A percentile compares a stretch with the other conserved stretches of the same genome.
Conservation (phyloP, 2,797 vertebrate species). For the Liparis tanakae region DNA sequence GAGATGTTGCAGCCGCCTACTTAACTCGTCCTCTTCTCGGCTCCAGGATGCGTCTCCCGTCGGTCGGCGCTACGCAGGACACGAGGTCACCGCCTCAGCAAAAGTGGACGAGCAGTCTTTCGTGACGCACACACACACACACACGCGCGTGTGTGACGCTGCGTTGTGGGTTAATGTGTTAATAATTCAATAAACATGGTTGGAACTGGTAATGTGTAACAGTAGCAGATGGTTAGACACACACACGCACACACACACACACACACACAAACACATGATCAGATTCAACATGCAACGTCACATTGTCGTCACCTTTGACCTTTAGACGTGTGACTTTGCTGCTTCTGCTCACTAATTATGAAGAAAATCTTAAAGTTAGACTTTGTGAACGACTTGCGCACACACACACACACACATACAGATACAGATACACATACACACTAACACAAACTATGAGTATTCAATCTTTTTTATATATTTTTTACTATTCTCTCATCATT, state of each 20-base stretch:
- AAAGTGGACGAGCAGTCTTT: constrained; percentile 15
- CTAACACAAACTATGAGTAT: neutral
- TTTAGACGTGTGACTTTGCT: constrained; percentile 17
- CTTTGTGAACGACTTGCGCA: neutral
- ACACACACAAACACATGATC: neutral
- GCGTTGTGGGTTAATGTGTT: neutral
- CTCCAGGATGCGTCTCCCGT: constrained; percentile 43
- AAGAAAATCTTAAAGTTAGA: constrained; percentile 15
- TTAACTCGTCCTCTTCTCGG: constrained; percentile 47
- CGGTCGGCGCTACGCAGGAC: constrained; percentile 15
- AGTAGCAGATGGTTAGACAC: neutral
- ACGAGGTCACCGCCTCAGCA: constrained; percentile 34
- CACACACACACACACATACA: constrained; percentile 7
- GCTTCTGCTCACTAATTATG: constrained; percentile 16
- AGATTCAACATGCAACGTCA: neutral
- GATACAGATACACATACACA: no score
- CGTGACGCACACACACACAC: neutral
- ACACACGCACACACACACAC: no score
- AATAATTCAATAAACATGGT: neutral
- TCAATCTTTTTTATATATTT: neutral
- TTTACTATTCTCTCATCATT: neutral
- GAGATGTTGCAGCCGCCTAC: constrained; percentile 54
- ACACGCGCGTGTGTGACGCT: neutral
- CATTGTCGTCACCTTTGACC: constrained; percentile 34
- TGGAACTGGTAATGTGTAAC: neutral